Evolutionary conservation across 2,113 vertebrate genomes (phyloP).

Genomic region (Zootoca vivipara): DNA sequence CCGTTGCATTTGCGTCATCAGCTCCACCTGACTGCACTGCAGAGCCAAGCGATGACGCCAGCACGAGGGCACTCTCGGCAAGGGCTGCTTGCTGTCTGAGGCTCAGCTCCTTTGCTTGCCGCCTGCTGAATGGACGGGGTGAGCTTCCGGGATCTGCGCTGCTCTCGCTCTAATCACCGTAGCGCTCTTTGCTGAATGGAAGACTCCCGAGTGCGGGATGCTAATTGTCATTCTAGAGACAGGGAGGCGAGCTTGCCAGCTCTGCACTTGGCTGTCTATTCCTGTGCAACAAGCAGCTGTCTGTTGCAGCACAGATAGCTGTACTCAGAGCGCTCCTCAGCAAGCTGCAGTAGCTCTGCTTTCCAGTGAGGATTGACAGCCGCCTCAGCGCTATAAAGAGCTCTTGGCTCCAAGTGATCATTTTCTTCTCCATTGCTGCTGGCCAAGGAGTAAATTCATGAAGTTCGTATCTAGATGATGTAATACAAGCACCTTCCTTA

Average conservation of each 20-base stretch:
- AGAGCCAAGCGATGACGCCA: constrained; percentile 17
- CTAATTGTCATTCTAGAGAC: background rate
- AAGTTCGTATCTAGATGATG: background rate
- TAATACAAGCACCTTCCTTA: background rate
- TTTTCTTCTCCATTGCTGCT: background rate
- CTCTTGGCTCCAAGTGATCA: background rate
- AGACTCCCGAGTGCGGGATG: background rate
- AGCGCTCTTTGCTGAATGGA: background rate
- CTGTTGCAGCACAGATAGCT: background rate
- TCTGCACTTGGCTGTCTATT: background rate
- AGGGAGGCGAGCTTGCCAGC: background rate
- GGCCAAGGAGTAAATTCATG: background rate
- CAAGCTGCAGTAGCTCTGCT: background rate
- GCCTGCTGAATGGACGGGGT: background rate
- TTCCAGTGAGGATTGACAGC: background rate
- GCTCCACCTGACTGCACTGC: constrained; percentile 15
- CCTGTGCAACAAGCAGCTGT: background rate
- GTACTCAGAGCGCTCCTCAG: background rate
- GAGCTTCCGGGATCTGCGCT: background rate
- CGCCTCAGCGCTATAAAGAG: background rate
- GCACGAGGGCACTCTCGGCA: background rate
- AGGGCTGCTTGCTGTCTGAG: background rate
- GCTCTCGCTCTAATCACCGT: background rate
- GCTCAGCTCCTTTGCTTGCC: background rate
- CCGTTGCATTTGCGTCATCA: constrained; percentile 44